These are phyloP conservation scores for Tipula vernalis DNA, from an alignment of 2,888 invertebrate genomes.

Conservation along the genomic window DNA sequence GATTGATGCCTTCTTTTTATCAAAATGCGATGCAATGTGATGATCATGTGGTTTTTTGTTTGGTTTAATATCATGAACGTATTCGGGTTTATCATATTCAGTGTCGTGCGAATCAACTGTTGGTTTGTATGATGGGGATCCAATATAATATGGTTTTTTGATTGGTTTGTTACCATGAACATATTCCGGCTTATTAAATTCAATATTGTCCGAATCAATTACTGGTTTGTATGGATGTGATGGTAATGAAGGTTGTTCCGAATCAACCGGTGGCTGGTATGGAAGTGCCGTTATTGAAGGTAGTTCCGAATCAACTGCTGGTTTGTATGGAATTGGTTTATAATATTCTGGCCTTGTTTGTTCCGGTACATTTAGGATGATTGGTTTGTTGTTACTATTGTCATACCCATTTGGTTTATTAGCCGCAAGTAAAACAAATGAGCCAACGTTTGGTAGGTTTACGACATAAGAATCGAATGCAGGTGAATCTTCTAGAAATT, in stretches of 20 bases:
- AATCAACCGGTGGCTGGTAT: no score
- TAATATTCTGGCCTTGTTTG: neutral
- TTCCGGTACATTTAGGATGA: neutral
- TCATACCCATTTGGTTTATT: neutral
- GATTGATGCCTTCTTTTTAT: neutral
- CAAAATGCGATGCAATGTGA: neutral
- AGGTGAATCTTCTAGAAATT: neutral
- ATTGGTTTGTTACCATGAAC: neutral
- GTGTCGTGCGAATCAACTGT: neutral
- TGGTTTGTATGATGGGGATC: no score
- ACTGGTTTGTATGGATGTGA: neutral
- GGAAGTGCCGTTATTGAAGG: no score
- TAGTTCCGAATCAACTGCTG: neutral
- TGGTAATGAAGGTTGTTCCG: no score
- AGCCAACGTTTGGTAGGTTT: neutral
- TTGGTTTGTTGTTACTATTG: neutral
- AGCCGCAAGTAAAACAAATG: neutral
- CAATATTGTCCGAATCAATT: neutral
- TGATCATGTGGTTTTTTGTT: neutral
- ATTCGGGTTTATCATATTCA: neutral
- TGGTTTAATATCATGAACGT: neutral
- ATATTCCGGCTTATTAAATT: neutral
- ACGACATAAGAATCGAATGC: conserved; percentile 6
- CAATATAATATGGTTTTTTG: neutral
- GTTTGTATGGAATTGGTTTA: neutral